Evolutionary conservation across 2,888 invertebrate species (phyloP), one percentile per base, ranked within the genome.

Genomic region (Agonum fuliginosum): DNA sequence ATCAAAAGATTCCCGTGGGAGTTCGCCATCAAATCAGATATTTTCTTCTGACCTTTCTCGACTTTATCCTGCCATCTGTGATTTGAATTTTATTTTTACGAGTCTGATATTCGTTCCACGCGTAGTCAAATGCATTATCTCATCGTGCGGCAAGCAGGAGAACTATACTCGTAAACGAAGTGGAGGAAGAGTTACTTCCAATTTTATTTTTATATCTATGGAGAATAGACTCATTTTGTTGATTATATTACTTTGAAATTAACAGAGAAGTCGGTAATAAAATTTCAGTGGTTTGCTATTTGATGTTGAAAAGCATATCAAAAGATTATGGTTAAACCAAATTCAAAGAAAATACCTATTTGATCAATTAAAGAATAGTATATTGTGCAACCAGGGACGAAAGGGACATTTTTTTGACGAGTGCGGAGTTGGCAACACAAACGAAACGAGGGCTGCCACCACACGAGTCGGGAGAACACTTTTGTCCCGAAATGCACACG

Each of bases 81-180:
- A 58, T 58, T 58, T 58, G 54, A 58, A 58, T 58, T 58, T 58
- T 58, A 58, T 58, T 58, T 58, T 58, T 58, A 58, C 54, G 54
- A 27, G 24, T 27, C 24, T 58, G 27, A 58, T 58, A 58, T 58
- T 58, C 54, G 27, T 58, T 58, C 54, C 27, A 3, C 27, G 54
- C 24, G 27, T 58, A 58, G 27, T 58, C 54, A 24, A 58, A 27
- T 58, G 27, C 27, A 58, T 58, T 27, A 58, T 58, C 27, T 58
- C 54, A 27, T 58, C 27, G 27, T 58, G 54, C 54, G 24, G 54
- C 54, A 27, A 19, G 20, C 22, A 4, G 48, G n/a, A n/a, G n/a
- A n/a, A n/a, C 48, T 48, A 48, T 48, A n/a, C n/a, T n/a, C n/a
- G n/a, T n/a, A 48, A 20, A 48, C 48, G 48, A 48, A 20, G 20